Evolutionary conservation across 1,140 invertebrate species (phyloP).

Genomic region (Armadillidium nasatum): DNA sequence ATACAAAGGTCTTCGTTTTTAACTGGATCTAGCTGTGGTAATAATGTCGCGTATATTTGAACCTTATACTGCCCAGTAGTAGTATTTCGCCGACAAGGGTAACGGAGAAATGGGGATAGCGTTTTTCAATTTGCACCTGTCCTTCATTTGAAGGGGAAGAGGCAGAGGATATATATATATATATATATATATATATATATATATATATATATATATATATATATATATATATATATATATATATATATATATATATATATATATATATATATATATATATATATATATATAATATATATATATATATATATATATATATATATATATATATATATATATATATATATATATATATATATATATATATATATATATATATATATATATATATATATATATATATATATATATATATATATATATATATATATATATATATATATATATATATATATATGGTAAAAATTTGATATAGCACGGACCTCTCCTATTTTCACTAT

Average conservation of each 20-base stretch:
- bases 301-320: not conserved
- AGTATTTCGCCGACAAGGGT: not conserved
- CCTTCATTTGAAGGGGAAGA: not conserved
- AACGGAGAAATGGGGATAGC: no score
- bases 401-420: not conserved
- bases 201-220: no score
- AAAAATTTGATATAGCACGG: no score
- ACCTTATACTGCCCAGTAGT: not conserved
- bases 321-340: not conserved
- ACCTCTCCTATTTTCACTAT: no score
- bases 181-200: constrained; percentile 2
- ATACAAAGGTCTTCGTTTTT: no score
- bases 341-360: not conserved
- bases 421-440: no score
- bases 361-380: not conserved
- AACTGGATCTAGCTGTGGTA: no score
- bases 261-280: constrained; percentile 6
- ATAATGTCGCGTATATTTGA: not conserved
- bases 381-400: not conserved
- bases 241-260: no score
- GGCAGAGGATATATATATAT: not conserved
- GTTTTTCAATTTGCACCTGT: no score
- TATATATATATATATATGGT: no score
- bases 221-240: no score
- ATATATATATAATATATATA: constrained; percentile 6